These are phyloP conservation scores for Drosophila subsilvestris DNA, from an alignment of 2,888 invertebrate species.

Conservation along the genomic window DNA sequence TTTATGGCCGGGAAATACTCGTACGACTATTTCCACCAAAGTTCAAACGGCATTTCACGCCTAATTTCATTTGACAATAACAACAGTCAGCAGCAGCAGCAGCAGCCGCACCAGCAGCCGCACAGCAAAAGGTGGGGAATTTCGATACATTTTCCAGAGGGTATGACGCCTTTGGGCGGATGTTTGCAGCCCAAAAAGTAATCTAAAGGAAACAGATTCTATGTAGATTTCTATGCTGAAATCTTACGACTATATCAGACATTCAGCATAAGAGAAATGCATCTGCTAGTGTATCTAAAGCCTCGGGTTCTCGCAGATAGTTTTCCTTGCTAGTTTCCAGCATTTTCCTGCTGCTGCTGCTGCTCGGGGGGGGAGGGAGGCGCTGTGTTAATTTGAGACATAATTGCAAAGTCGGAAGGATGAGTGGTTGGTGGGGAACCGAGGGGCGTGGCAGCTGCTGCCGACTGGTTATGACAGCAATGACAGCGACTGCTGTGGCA, in stretches of 20 bases:
- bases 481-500: constrained; percentile 45
- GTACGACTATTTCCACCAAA: constrained; percentile 62
- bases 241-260: no score
- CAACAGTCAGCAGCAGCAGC: constrained; percentile 18
- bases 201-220: not conserved
- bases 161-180: not conserved
- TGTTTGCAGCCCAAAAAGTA: not conserved
- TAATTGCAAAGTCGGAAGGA: constrained; percentile 66
- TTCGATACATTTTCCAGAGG: constrained; percentile 55
- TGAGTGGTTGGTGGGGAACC: constrained; percentile 19
- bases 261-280: not conserved
- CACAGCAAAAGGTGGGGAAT: constrained; percentile 46
- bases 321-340: not conserved
- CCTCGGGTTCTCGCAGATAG: not conserved
- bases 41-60: constrained; percentile 77
- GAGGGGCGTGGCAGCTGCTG: constrained; percentile 19
- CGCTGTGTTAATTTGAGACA: constrained; percentile 74
- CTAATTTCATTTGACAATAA: constrained; percentile 77
- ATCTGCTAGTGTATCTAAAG: not conserved
- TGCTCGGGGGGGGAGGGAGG: constrained; percentile 6
- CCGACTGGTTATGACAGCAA: constrained; percentile 74
- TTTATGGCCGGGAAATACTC: constrained; percentile 7
- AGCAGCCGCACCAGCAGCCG: not conserved
- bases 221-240: no score
- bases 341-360: constrained; percentile 29